Percentiles rank a stretch among this genome's conserved stretches.
Evolutionary conservation across 2,113 vertebrate genomes (phyloP).

Genomic region (Mohoua ochrocephala): DNA sequence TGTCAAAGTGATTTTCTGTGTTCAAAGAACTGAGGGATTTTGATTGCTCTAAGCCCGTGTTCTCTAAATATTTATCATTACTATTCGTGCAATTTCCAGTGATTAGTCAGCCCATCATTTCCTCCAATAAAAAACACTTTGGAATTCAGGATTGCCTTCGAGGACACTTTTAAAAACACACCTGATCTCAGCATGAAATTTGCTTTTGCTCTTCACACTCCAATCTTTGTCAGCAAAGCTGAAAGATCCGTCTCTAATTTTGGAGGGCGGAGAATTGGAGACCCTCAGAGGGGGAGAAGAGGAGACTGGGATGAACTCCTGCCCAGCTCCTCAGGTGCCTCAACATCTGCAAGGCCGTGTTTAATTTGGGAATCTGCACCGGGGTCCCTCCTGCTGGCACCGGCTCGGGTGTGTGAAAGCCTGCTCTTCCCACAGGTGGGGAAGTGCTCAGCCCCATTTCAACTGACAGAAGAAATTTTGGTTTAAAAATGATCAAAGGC

Average conservation of each 20-base stretch:
- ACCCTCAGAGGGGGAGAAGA: not conserved
- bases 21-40: not conserved
- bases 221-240: not conserved
- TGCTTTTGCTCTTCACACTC: not conserved
- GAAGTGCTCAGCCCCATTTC: not conserved
- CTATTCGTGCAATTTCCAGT: not conserved
- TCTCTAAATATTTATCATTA: not conserved
- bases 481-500: not conserved
- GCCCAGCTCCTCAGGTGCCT: not conserved
- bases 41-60: not conserved
- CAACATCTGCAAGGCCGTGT: not conserved
- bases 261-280: constrained; percentile 49
- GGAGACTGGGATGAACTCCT: constrained; percentile 39
- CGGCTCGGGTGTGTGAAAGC: not conserved
- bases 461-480: not conserved
- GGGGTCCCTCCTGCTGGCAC: not conserved
- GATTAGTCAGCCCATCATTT: not conserved
- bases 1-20: not conserved
- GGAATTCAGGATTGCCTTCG: not conserved
- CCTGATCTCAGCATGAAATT: not conserved
- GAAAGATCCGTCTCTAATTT: not conserved
- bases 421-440: not conserved
- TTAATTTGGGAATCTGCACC: not conserved
- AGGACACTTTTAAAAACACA: not conserved
- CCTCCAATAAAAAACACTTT: not conserved